Percentiles rank a stretch among this genome's conserved stretches.
These are phyloP conservation scores for Manis javanica DNA, from an alignment of 2,797 vertebrate species.

Conservation along the genomic window DNA sequence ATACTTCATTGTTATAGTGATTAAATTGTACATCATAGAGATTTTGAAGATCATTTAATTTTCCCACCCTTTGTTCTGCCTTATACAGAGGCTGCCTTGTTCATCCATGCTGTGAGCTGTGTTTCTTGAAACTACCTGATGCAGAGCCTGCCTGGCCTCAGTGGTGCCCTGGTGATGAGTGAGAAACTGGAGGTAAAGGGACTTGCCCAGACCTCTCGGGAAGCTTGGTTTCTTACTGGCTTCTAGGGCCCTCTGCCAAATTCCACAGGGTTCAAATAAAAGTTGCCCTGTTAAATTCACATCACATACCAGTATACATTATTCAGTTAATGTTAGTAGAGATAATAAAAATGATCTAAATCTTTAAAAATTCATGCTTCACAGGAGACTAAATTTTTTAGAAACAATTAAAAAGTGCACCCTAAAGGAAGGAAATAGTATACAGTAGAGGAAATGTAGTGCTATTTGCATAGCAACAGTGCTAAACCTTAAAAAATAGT, in stretches of 20 bases:
- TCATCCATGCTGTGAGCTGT: background rate
- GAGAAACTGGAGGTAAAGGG: background rate
- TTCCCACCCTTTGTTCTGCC: background rate
- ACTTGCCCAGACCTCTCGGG: background rate
- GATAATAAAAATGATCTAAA: background rate
- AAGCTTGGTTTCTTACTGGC: background rate
- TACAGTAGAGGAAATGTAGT: background rate
- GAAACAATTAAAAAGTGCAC: slow-evolving; percentile 18
- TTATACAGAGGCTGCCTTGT: background rate
- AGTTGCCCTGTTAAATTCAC: slow-evolving; percentile 12
- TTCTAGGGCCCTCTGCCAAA: slow-evolving; percentile 9
- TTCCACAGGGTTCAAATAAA: background rate
- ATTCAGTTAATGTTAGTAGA: background rate
- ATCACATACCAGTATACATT: background rate
- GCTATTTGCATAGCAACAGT: background rate
- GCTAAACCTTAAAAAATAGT: background rate
- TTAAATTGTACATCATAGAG: slow-evolving; percentile 10
- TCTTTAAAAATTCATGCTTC: background rate
- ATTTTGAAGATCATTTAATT: background rate
- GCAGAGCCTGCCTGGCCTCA: background rate
- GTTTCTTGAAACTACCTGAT: fast-evolving
- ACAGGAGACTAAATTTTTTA: background rate
- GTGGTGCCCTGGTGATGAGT: background rate
- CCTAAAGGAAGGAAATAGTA: background rate
- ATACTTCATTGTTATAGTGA: background rate